A percentile compares a stretch with the other conserved stretches of the same genome.
phyloP scores from a whole-genome alignment of 2,113 vertebrate genomes.

The Machaerirhynchus nigripectus region DNA sequence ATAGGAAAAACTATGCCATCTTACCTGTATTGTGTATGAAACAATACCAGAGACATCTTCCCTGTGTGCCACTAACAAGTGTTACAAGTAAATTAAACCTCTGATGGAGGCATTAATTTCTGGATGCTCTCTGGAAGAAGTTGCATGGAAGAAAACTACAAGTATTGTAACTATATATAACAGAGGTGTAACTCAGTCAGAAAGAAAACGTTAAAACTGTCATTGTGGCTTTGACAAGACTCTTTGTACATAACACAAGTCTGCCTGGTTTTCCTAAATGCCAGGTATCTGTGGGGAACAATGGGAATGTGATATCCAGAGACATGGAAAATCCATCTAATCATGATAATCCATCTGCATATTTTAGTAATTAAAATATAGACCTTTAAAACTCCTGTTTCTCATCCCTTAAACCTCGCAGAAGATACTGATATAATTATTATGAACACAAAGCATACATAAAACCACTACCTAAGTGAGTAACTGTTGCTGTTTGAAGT shows the following conservation, averaged over 20 bases:
- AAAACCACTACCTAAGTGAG: not conserved
- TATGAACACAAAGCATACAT: not conserved
- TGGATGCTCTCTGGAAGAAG: not conserved
- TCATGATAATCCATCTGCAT: not conserved
- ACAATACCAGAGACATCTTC: not conserved
- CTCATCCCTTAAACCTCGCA: accelerated
- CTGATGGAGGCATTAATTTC: not conserved
- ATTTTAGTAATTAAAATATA: not conserved
- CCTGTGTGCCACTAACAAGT: not conserved
- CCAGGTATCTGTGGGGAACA: not conserved
- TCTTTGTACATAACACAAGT: not conserved
- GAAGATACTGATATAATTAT: not conserved
- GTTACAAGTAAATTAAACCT: not conserved
- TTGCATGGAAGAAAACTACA: not conserved
- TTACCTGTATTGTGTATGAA: not conserved
- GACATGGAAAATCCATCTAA: not conserved
- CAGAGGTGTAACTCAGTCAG: not conserved
- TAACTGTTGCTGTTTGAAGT: not conserved
- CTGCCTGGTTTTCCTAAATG: not conserved
- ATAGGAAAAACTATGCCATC: not conserved
- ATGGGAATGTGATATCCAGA: not conserved
- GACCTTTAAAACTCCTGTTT: not conserved
- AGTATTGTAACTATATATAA: not conserved
- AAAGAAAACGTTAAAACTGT: not conserved
- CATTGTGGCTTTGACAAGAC: not conserved